Evolutionary conservation across 2,888 invertebrate species (phyloP), one percentile per base, ranked within the genome.

Genomic region (Bellardia pandia): DNA sequence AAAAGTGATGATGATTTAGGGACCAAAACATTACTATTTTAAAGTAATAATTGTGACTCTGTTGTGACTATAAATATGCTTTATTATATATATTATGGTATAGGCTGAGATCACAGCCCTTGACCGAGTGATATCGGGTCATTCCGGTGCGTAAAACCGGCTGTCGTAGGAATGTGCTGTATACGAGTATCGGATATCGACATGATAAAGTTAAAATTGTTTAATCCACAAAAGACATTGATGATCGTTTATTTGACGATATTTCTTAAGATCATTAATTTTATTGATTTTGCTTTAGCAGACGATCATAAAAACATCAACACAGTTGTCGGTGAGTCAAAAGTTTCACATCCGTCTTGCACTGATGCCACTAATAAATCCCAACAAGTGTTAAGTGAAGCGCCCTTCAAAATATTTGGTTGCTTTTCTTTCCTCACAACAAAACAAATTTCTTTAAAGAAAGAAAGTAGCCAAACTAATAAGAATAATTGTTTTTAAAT

Each of bases 401-500:
- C 76, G 88, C 81, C 86, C 78, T 86, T 88, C 84, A 78, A 78
- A 78, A 75, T 74, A 77, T 64, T 77, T 80, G 11, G 33, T 45
- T 51, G 53, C 11, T 76, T 16, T 66, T 4, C 7, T 45, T 13
- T 40, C 53, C 66, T 71, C 16, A 45, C 37, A 56, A 14, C 30
- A 23, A 16, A 53, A 40, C 23, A 62, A n/a, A 60, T 33, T 7
- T 3, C 0, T 3, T 23, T 58, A 45, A 40, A 53, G 30, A 16
- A 56, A 56, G 23, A 8, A 56, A 23, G 0, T 23, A 2, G 16
- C 23, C 30, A 71, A 71, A 71, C 9, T 60, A 51, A 58, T 16
- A 62, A 58, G 40, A 16, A 33, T 14, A 48, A 72, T 48, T 14
- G 13, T 1, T 77, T 79, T 48, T 62, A 74, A 60, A 69, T 62